Evolutionary conservation across 1,140 invertebrate species (phyloP).

Genomic region (Antheraea pernyi): DNA sequence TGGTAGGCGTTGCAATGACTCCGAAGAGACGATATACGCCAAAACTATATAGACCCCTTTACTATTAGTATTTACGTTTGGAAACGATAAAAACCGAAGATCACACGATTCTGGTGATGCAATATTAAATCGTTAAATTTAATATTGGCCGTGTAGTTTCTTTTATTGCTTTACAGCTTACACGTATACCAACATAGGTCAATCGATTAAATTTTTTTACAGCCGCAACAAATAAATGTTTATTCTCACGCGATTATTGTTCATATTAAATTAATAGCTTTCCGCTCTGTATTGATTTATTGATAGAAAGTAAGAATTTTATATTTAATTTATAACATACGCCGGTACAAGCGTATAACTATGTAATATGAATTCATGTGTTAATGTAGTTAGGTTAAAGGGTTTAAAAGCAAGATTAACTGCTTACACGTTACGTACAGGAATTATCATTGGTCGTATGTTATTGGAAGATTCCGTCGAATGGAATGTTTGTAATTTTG

Average conservation of each 20-base stretch:
- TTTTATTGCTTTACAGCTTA: slow-evolving; percentile 71
- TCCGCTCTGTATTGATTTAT: slow-evolving; percentile 36
- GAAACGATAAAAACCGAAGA: slow-evolving; percentile 29
- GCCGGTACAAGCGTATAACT: slow-evolving; percentile 5
- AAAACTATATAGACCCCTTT: slow-evolving; percentile 43
- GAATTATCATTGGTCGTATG: not conserved
- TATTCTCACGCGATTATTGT: slow-evolving; percentile 69
- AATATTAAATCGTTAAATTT: slow-evolving; percentile 76
- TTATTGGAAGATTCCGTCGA: not conserved
- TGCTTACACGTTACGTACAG: not conserved
- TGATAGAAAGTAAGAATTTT: slow-evolving; percentile 21
- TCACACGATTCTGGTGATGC: slow-evolving; percentile 49
- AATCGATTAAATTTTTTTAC: slow-evolving; percentile 57
- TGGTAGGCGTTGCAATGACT: slow-evolving; percentile 61
- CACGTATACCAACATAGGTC: slow-evolving; percentile 52
- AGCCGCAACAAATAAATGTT: slow-evolving; percentile 54
- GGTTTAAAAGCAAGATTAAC: not conserved
- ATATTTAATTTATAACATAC: slow-evolving; percentile 13
- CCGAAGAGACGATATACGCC: slow-evolving; percentile 38
- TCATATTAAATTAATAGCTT: slow-evolving; percentile 47
- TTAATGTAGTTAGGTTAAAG: slow-evolving; percentile 2
- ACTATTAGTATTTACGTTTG: slow-evolving; percentile 27
- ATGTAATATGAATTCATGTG: slow-evolving; percentile 15
- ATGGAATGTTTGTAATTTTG: not conserved
- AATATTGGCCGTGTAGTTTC: slow-evolving; percentile 69